phyloP scores from a whole-genome alignment of 2,797 vertebrate genomes.

The Acrossocheilus wenchowensis region DNA sequence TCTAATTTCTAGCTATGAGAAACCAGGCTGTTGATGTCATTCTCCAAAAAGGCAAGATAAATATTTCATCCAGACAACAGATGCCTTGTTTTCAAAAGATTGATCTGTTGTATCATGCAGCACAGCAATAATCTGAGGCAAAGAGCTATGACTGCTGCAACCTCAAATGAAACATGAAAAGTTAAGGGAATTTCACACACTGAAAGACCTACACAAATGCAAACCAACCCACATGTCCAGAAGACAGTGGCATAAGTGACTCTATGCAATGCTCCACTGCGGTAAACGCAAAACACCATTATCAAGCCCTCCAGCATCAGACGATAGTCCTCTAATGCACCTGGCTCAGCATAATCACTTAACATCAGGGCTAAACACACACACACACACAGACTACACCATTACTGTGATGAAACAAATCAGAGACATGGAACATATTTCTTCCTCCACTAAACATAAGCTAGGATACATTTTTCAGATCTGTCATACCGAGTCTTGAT shows the following conservation, averaged over 20 bases:
- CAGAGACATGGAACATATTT: slow-evolving; percentile 14
- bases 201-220: background rate
- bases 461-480: slow-evolving; percentile 14
- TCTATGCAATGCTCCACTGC: slow-evolving; percentile 1
- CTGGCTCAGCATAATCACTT: slow-evolving; percentile 32
- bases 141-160: slow-evolving; percentile 32
- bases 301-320: slow-evolving; percentile 27
- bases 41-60: slow-evolving; percentile 54
- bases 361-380: slow-evolving; percentile 13
- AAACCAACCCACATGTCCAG: background rate
- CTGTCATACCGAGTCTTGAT: slow-evolving; percentile 7
- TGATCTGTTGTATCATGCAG: slow-evolving; percentile 34
- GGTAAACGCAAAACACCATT: slow-evolving; percentile 34
- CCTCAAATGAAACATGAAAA: slow-evolving; percentile 29
- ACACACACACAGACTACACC: background rate
- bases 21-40: slow-evolving; percentile 46
- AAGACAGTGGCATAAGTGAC: slow-evolving; percentile 22
- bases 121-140: slow-evolving; percentile 41
- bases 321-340: slow-evolving; percentile 34
- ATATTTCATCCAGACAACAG: slow-evolving; percentile 55
- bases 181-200: background rate
- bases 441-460: slow-evolving; percentile 14
- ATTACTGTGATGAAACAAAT: slow-evolving; percentile 5
- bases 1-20: slow-evolving; percentile 51
- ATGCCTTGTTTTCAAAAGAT: slow-evolving; percentile 52